These are phyloP conservation scores for Ormyrus labotus DNA, from an alignment of 2,888 invertebrate species.

Conservation along the genomic window DNA sequence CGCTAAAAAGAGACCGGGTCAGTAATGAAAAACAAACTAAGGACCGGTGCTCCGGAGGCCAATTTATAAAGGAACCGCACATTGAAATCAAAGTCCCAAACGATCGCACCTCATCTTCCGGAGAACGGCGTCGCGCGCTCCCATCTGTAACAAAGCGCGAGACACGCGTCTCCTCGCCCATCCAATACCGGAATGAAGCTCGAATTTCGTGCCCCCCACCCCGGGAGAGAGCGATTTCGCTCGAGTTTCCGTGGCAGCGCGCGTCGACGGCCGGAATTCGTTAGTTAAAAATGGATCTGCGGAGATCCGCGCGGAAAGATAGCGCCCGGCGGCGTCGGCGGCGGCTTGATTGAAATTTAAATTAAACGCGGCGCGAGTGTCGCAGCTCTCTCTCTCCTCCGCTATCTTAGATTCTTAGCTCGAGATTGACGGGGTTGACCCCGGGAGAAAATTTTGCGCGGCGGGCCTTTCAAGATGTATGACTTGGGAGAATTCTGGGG, in stretches of 20 bases:
- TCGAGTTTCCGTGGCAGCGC: background rate
- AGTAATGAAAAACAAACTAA: too few relatives aligned
- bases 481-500: too few relatives aligned
- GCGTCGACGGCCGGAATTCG: slow-evolving; percentile 12
- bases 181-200: slow-evolving; percentile 10
- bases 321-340: background rate
- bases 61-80: background rate
- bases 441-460: too few relatives aligned
- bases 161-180: background rate
- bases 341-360: slow-evolving; percentile 50
- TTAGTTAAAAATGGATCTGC: slow-evolving; percentile 42
- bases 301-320: slow-evolving; percentile 20
- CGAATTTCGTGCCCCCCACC: background rate
- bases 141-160: background rate
- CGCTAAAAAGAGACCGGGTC: too few relatives aligned
- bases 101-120: background rate
- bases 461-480: too few relatives aligned
- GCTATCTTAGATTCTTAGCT: too few relatives aligned
- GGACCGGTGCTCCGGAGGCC: too few relatives aligned
- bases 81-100: background rate
- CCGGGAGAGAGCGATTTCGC: background rate
- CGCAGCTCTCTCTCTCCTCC: background rate
- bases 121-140: too few relatives aligned
- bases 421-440: too few relatives aligned
- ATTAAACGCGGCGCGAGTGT: slow-evolving; percentile 29